Base-by-base conservation (phyloP, 1,140 invertebrate species). In the Sinonovacula constricta region DNA sequence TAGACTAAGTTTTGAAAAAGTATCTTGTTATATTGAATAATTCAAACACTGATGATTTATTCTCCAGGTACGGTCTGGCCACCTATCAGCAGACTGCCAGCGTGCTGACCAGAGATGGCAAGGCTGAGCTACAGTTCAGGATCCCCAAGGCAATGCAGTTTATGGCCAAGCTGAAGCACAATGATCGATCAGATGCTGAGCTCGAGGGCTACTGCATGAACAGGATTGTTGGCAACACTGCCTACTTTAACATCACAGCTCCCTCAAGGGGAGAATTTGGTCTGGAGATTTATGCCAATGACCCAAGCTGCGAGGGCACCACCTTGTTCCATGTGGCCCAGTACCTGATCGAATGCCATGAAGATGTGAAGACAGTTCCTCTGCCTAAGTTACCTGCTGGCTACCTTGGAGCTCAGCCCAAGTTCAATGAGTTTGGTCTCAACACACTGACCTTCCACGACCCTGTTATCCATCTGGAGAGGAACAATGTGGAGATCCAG, bases 231-330 rank as follows among this genome's bases (percentile, higher is more conserved):
- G 88, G 88, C 28, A 87, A 89, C 53, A 88, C 88, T 10, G 90
- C 87, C n/a, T 87, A 90, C 62, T 90, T 91, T 82, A 90, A 87
- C 49, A 81, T 91, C 65, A 89, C 87, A 10, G 84, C 89, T 22
- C 90, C 90, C 5, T 71, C 78, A 10, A 60, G 86, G 28, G 91
- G 91, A 24, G 91, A 91, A 77, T 91, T 88, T 79, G 90, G 90
- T 33, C 85, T 91, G 18, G 91, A 91, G 83, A 88, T 91, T 57
- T 91, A 91, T 78, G 89, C 87, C 54, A 91, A 91, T 77, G 89
- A 91, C 75, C 90, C 90, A 15, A 83, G 83, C 10, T 84, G 77
- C 10, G 90, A 91, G 71, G 89, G 89, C 2, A 87, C 86, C 49
- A 91, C 89, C 0, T 79, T 91, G 10, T 90, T 86, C 78, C 89